Percentiles rank a stretch among this genome's conserved stretches.
These are phyloP conservation scores for Oscheius sp. DNA, from an alignment of 2,888 invertebrate genomes.

Conservation along the genomic window DNA sequence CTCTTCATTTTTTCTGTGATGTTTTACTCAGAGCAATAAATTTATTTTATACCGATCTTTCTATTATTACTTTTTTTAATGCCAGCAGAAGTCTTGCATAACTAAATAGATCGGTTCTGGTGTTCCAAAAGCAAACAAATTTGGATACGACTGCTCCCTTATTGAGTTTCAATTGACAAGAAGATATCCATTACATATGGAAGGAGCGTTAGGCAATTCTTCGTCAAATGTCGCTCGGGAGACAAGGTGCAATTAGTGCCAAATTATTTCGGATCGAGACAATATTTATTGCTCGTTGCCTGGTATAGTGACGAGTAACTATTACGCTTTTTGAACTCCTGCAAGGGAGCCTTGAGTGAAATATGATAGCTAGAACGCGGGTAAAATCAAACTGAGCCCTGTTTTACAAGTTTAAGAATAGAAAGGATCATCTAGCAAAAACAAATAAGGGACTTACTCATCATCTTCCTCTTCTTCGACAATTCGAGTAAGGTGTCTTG, in stretches of 20 bases:
- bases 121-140: slow-evolving; percentile 31
- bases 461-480: slow-evolving; percentile 27
- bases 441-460: background rate
- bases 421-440: background rate
- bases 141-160: slow-evolving; percentile 28
- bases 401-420: background rate
- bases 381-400: background rate
- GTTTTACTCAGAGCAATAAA: background rate
- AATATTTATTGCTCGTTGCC: no score
- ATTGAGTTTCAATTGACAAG: slow-evolving; percentile 37
- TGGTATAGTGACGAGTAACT: background rate
- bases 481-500: slow-evolving; percentile 18
- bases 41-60: no score
- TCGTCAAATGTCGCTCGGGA: no score
- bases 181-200: slow-evolving; percentile 23
- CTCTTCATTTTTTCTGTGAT: background rate
- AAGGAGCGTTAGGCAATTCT: background rate
- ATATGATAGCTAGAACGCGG: background rate
- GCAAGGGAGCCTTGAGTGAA: background rate
- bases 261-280: no score
- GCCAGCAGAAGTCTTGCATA: no score
- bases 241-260: no score
- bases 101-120: slow-evolving; percentile 6
- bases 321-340: background rate
- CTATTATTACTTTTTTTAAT: background rate